Percentiles rank a stretch among this genome's conserved stretches.
phyloP scores from a whole-genome alignment of 2,797 vertebrate species.

The Amphiprion clarkii region DNA sequence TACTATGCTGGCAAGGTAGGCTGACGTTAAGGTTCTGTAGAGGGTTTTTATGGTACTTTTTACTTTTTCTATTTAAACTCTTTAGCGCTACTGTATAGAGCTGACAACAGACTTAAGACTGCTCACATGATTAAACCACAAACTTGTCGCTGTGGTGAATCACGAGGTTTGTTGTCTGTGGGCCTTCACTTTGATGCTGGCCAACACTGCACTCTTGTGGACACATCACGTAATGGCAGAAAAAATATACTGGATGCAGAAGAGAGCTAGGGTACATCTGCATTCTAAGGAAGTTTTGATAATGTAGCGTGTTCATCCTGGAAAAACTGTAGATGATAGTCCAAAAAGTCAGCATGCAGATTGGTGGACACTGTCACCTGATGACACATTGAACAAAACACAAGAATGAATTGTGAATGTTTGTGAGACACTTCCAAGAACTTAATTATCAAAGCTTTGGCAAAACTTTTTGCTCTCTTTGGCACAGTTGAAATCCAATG shows the following conservation, averaged over 20 bases:
- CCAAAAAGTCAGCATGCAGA: not conserved
- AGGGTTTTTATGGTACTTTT: not conserved
- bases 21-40: not conserved
- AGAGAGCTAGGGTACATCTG: not conserved
- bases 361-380: not conserved
- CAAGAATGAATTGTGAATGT: not conserved
- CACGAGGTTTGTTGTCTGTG: not conserved
- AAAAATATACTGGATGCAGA: not conserved
- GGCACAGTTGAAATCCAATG: too few species aligned
- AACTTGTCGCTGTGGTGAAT: conserved; percentile 9
- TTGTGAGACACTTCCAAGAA: not conserved
- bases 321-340: too few species aligned
- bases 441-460: not conserved
- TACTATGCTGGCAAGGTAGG: conserved; percentile 94
- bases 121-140: conserved; percentile 14
- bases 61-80: not conserved
- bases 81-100: not conserved
- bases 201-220: conserved; percentile 51
- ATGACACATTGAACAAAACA: too few species aligned
- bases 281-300: not conserved
- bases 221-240: not conserved
- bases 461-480: too few species aligned
- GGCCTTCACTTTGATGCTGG: not conserved
- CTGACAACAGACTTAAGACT: not conserved
- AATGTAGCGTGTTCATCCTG: not conserved